These are phyloP conservation scores for Petrosia ficiformis DNA, from an alignment of 37 sponge, comb jelly and placozoan genomes.

Conservation along the genomic window DNA sequence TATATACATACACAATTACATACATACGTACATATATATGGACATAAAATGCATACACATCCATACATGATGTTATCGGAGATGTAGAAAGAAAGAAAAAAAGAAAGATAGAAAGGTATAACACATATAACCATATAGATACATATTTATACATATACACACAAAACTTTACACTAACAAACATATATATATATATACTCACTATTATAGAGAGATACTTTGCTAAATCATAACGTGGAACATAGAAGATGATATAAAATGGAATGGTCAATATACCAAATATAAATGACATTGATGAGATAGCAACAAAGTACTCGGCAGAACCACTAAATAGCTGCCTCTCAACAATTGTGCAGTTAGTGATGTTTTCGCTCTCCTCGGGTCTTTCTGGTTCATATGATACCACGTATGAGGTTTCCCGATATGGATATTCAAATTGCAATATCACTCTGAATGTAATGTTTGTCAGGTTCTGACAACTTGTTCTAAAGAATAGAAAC, in stretches of 20 bases:
- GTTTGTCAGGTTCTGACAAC: neutral
- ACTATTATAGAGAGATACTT: conserved; percentile 42
- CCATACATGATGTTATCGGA: no score
- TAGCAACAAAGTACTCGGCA: conserved; percentile 68
- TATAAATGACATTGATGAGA: conserved; percentile 68
- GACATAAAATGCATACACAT: no score
- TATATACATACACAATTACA: no score
- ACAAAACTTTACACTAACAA: neutral
- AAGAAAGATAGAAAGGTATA: neutral
- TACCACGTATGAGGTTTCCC: neutral
- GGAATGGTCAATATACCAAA: conserved; percentile 36
- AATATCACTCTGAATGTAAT: neutral
- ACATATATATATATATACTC: conserved; percentile 1
- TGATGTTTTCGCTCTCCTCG: neutral
- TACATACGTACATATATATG: no score
- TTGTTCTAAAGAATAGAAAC: neutral
- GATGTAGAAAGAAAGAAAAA: neutral
- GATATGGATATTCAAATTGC: conserved; percentile 25
- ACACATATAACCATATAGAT: neutral
- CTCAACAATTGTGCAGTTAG: neutral
- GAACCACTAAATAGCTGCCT: conserved; percentile 14
- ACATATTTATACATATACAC: no score
- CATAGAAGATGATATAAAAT: conserved; percentile 60
- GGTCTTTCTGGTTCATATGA: neutral
- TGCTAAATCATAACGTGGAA: conserved; percentile 16